These are phyloP conservation scores for Zygogramma bicolorata DNA, from an alignment of 2,888 invertebrate species.

Conservation along the genomic window DNA sequence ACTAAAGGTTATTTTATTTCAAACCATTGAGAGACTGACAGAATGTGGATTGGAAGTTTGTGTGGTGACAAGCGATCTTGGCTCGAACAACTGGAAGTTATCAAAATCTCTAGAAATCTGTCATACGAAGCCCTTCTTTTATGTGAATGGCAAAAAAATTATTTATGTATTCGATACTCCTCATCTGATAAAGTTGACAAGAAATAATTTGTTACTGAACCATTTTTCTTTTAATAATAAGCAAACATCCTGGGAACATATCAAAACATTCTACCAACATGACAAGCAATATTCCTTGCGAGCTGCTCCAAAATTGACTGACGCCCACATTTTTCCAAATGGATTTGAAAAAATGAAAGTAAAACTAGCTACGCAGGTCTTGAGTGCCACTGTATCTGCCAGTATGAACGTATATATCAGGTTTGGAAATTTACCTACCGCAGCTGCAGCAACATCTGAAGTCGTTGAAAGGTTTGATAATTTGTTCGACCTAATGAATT, in stretches of 20 bases:
- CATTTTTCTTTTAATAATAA: slow-evolving; percentile 27
- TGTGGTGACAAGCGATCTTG: no score
- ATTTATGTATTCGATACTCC: slow-evolving; percentile 47
- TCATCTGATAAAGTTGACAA: slow-evolving; percentile 44
- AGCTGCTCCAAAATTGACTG: neutral
- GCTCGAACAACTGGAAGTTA: slow-evolving; percentile 26
- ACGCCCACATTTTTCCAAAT: neutral
- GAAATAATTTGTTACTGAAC: slow-evolving; percentile 40
- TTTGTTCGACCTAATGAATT: neutral
- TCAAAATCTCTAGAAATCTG: slow-evolving; percentile 33
- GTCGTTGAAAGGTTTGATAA: neutral
- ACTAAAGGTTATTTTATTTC: no score
- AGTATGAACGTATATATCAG: neutral
- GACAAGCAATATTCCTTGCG: neutral
- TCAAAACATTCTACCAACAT: neutral
- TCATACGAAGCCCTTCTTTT: slow-evolving; percentile 40
- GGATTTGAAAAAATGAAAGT: slow-evolving; percentile 1
- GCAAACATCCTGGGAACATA: slow-evolving; percentile 33
- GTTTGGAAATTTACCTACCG: neutral
- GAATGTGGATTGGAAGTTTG: no score
- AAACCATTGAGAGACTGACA: no score
- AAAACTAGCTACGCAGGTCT: neutral
- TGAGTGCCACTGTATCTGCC: neutral
- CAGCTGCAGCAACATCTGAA: neutral
- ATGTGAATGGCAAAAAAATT: slow-evolving; percentile 34